A percentile compares a stretch with the other conserved stretches of the same genome.
Conservation (phyloP, 2,888 invertebrate genomes). For the Drosophila helvetica region DNA sequence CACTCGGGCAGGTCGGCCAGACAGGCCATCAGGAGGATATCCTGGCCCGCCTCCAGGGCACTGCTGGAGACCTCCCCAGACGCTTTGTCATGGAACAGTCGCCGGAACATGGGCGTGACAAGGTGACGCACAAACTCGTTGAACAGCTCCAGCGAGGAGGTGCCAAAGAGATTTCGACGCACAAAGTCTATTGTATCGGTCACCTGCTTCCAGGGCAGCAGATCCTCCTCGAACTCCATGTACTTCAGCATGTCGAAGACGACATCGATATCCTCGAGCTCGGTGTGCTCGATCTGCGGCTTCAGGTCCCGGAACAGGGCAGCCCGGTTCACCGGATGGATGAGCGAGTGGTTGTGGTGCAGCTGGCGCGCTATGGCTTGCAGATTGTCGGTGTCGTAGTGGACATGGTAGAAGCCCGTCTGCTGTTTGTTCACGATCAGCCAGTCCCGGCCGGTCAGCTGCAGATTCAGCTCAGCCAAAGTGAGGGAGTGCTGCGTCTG, state of each 20-base stretch:
- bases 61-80: conserved; percentile 37
- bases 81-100: conserved; percentile 41
- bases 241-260: conserved; percentile 86
- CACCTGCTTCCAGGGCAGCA: conserved; percentile 89
- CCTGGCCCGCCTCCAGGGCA: conserved; percentile 40
- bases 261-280: conserved; percentile 84
- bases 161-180: conserved; percentile 64
- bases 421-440: conserved; percentile 82
- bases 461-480: conserved; percentile 66
- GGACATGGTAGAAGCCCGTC: conserved; percentile 86
- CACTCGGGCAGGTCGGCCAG: conserved; percentile 74
- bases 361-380: conserved; percentile 86
- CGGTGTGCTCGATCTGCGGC: conserved; percentile 86
- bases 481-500: conserved; percentile 64
- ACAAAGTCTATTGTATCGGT: conserved; percentile 66
- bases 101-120: conserved; percentile 66
- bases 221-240: conserved; percentile 87
- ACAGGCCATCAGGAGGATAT: conserved; percentile 75
- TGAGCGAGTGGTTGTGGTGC: conserved; percentile 87
- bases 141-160: conserved; percentile 63
- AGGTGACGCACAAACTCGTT: conserved; percentile 73
- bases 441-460: conserved; percentile 78
- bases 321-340: conserved; percentile 91
- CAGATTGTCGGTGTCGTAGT: conserved; percentile 89
- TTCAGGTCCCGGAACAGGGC: conserved; percentile 92